Percentiles rank a stretch among this genome's conserved stretches.
Conservation (phyloP, 2,888 invertebrate species). For the Theretra japonica region DNA sequence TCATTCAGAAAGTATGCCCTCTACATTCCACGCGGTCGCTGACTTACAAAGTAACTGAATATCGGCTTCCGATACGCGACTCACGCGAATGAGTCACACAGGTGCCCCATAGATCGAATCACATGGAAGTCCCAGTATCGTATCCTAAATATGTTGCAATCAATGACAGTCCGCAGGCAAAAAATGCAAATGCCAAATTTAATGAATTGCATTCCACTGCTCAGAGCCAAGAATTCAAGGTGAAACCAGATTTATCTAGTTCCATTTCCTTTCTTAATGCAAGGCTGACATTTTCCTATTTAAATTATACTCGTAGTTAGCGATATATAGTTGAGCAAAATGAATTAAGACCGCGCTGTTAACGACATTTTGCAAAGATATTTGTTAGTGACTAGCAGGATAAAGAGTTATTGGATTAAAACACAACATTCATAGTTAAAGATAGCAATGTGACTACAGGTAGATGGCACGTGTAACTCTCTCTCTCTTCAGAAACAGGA, state of each 20-base stretch:
- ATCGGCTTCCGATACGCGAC: neutral
- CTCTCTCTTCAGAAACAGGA: too few relatives aligned
- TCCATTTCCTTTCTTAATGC: conserved; percentile 16
- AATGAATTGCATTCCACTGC: neutral
- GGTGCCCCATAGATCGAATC: neutral
- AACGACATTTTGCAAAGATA: neutral
- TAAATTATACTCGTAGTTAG: neutral
- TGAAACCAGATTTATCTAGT: conserved; percentile 19
- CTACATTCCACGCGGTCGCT: too few relatives aligned
- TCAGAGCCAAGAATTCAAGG: conserved; percentile 19
- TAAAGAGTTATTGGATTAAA: neutral
- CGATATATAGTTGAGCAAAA: neutral
- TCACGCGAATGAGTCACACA: neutral
- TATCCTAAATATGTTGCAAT: neutral
- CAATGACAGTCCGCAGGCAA: neutral
- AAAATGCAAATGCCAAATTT: conserved; percentile 15
- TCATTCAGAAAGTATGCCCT: too few relatives aligned
- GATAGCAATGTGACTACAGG: too few relatives aligned
- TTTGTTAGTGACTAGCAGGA: neutral
- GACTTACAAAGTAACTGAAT: too few relatives aligned
- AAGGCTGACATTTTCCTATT: conserved; percentile 20
- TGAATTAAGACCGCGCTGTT: neutral
- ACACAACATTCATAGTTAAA: too few relatives aligned
- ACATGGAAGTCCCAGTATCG: neutral
- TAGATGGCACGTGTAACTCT: too few relatives aligned